These are phyloP conservation scores for Unio delphinus DNA, from an alignment of 2,888 invertebrate species.

Conservation along the genomic window DNA sequence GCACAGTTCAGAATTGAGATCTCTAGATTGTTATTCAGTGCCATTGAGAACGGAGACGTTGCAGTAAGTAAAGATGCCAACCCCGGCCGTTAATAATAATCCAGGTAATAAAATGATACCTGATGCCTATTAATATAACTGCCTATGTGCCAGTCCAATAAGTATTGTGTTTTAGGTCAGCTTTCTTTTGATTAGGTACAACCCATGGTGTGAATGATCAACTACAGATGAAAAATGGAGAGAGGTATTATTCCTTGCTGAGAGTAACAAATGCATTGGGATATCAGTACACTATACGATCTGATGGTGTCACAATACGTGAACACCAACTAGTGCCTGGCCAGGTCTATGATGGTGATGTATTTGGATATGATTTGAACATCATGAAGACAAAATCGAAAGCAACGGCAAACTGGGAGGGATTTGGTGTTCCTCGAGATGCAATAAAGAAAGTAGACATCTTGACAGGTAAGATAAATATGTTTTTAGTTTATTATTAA, in stretches of 20 bases:
- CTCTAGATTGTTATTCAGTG: too few species aligned
- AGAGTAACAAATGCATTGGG: constrained; percentile 48
- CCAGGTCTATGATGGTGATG: constrained; percentile 46
- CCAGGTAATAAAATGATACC: too few species aligned
- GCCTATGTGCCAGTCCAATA: too few species aligned
- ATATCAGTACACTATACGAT: constrained; percentile 43
- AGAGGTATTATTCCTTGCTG: constrained; percentile 46
- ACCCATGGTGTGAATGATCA: constrained; percentile 46
- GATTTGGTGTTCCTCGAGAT: constrained; percentile 46
- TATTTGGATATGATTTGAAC: constrained; percentile 43
- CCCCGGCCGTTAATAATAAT: too few species aligned
- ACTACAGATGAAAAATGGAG: constrained; percentile 42
- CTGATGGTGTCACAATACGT: constrained; percentile 50
- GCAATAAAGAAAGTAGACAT: constrained; percentile 25
- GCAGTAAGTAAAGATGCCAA: too few species aligned
- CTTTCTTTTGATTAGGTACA: constrained; percentile 19
- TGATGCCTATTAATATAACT: too few species aligned
- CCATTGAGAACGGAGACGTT: too few species aligned
- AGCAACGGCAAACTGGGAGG: constrained; percentile 56
- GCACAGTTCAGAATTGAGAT: too few species aligned
- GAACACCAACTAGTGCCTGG: constrained; percentile 54
- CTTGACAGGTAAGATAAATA: constrained; percentile 23
- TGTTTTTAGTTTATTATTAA: too few species aligned
- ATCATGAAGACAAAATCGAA: constrained; percentile 35
- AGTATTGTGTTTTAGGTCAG: too few species aligned